Base-by-base conservation (phyloP, 2,888 invertebrate genomes). In the Subacronicta megacephala region DNA sequence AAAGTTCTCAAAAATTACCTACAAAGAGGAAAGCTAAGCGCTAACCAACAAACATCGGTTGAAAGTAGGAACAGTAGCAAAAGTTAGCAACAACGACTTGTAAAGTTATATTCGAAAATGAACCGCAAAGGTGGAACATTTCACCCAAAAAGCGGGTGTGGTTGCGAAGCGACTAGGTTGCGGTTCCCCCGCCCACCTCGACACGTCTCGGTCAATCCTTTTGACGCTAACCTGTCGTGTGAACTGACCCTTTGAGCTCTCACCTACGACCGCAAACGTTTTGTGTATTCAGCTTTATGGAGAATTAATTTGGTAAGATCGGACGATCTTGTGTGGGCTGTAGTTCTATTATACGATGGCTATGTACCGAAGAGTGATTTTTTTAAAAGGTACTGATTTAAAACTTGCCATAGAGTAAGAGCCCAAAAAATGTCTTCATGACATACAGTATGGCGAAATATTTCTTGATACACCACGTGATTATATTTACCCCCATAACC, bases 241-340 rank as follows among this genome's bases (percentile, higher is more conserved):
- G 88, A 90, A 89, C 84, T 79, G 80, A 84, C 86, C 90, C 90
- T 93, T 92, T 92, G 90, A 92, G 82, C 89, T 91, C 87, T 85
- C 91, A 91, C 92, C 92, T 91, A 81, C 77, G 72, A 89, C 93
- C 93, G 86, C 93, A 92, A 92, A 90, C 89, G 86, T 87, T 90
- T 83, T 88, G 84, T 83, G 82, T 81, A 84, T 85, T 84, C 87
- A 80, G 78, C 85, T 83, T 83, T 82, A 84, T 81, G 73, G 77
- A 72, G 77, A 78, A 80, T 79, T 76, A 67, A 82, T 84, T 82
- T 77, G 70, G 51, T 71, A 78, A 71, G 60, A 71, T 66, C 55
- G 67, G 52, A 49, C 52, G 47, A 46, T 47, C 56, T 62, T 4
- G 18, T 57, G 40, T 45, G 50, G 23, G 16, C 36, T 12, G 38